These are phyloP conservation scores for Lucilia sericata DNA, from an alignment of 1,140 invertebrate genomes.

Conservation along the genomic window DNA sequence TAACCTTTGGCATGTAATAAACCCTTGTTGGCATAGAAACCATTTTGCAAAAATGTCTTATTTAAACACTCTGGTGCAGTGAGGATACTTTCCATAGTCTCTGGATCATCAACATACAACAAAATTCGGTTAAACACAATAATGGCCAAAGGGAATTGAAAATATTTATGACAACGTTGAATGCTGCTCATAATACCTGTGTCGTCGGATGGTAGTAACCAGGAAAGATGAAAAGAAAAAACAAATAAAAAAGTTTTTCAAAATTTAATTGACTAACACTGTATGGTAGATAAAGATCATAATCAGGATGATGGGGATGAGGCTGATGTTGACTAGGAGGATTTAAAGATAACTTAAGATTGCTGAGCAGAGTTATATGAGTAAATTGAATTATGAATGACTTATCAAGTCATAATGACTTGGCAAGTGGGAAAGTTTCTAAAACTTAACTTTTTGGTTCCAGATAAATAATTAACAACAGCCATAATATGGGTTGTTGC, in stretches of 20 bases:
- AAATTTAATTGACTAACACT: neutral
- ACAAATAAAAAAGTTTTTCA: neutral
- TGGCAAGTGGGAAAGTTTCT: neutral
- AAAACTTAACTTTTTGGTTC: constrained; percentile 62
- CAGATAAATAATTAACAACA: constrained; percentile 58
- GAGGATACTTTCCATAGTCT: constrained; percentile 59
- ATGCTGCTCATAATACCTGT: constrained; percentile 58
- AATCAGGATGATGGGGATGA: neutral
- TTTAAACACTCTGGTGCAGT: constrained; percentile 62
- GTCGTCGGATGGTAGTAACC: neutral
- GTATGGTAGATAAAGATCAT: neutral
- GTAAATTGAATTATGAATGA: no score
- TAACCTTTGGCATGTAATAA: constrained; percentile 60
- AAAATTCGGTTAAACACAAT: constrained; percentile 58
- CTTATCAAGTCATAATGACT: no score
- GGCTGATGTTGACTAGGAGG: no score
- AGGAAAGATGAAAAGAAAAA: constrained; percentile 7
- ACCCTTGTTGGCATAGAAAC: constrained; percentile 60
- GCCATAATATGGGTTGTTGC: constrained; percentile 62
- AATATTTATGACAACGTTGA: constrained; percentile 54
- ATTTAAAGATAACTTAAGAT: no score
- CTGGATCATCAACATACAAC: constrained; percentile 62
- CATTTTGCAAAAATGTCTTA: constrained; percentile 64
- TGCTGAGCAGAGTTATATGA: no score
- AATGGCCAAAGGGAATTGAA: constrained; percentile 57